Base-by-base conservation (phyloP, 2,113 vertebrate species). In the Mellivora capensis region DNA sequence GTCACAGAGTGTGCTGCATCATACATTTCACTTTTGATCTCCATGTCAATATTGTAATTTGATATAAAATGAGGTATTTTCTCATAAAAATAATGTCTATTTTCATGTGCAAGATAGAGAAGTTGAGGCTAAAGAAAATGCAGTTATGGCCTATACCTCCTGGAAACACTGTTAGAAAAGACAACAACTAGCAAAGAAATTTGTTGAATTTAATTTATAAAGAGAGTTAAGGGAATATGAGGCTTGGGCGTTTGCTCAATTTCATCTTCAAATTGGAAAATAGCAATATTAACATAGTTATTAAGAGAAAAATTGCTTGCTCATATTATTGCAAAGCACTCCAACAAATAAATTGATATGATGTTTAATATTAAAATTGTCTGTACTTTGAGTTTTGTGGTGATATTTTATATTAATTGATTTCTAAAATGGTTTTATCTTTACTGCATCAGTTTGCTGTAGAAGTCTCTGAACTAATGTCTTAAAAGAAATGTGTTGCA, bases 331-430 rank as follows among this genome's bases (percentile, higher is more conserved):
- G 77, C 86, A 94, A 97, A 97, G 72, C 34, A 64, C 11, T 96
- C 34, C 92, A 90, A 93, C 52, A 94, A 93, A 91, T 91, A 81
- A 96, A 88, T 14, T 61, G 85, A 77, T 93, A 72, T 57, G 77
- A 87, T 83, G 67, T 80, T 90, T 96, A 93, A 91, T 90, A 97
- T 83, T 96, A 96, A 96, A 96, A 95, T 37, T 54, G 17, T 76
- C 39, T 95, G 21, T 80, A 54, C 67, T 96, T 90, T 84, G 67
- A 89, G 39, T 0, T 44, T 94, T 94, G 59, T 12, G 82, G 57
- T 87, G n/a, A 91, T 95, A 87, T 87, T 93, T 97, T 97, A 82
- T 34, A 96, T 96, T 93, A 96, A 90, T 89, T 96, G 79, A 95
- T 97, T 96, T 93, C 47, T 94, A 87, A 97, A 92, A 81, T 93